Base-by-base conservation (phyloP, 2,888 invertebrate genomes). In the Ptychoptera contaminata region DNA sequence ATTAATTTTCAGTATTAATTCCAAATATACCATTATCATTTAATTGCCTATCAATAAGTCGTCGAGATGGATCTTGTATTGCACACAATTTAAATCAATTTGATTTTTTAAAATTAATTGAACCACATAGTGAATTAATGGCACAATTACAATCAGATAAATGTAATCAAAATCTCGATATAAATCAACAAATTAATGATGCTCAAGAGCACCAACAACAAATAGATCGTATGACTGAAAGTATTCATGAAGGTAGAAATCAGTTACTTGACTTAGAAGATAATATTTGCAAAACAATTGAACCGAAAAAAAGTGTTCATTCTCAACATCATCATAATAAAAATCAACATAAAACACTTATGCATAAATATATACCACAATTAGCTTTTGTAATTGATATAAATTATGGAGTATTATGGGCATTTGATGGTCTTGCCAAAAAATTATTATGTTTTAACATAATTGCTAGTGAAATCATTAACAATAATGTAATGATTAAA, bases 361-460 rank as follows among this genome's bases (percentile, higher is more conserved):
- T 9, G 48, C 61, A 62, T 6, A 59, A 59, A 42, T 52, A 55
- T 16, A 58, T 61, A 40, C 59, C 65, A 1, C 65, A 65, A 50
- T 54, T 64, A 23, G 61, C 65, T 7, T 65, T 66, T 46, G 57
- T 64, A 32, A 55, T 96, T 54, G 97, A 97, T 68, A 90, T 93
- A 1, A 71, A 84, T 43, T 93, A 92, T 64, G 90, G 94, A 64
- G 82, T 93, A 0, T 69, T 97, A 2, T 97, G 96, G 96, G 84
- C 88, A 53, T 96, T 81, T 54, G 77, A 82, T 59, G 78, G 81
- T 0, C 67, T 73, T 29, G 77, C 56, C 2, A 58, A 58, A 31
- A 64, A 68, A 40, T 60, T 73, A 32, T 70, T 90, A 54, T 86
- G 87, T 56, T 88, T 83, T 65, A 92, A 91, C 62, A 80, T 90